Percentiles rank a stretch among this genome's conserved stretches.
Conservation (phyloP, 2,113 vertebrate species). For the Clarias magur region DNA sequence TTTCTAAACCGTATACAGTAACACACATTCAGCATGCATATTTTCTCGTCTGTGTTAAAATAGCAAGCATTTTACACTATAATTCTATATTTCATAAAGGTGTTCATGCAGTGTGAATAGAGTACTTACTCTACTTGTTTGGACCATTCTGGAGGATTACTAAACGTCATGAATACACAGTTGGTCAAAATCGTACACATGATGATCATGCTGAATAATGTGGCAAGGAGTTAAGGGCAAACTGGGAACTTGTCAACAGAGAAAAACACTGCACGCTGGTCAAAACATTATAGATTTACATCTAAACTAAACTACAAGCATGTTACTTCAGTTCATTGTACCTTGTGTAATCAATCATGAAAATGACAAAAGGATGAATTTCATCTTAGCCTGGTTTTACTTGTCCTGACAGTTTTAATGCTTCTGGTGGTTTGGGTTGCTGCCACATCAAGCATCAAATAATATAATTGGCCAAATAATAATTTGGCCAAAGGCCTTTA, state of each 20-base stretch:
- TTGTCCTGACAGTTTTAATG: conserved; percentile 4
- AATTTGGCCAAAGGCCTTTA: background rate
- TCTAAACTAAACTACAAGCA: background rate
- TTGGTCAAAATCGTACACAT: conserved; percentile 94
- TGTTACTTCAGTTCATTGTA: background rate
- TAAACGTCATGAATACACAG: conserved; percentile 93
- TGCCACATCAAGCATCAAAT: conserved; percentile 26
- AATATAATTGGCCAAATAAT: background rate
- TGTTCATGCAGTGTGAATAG: conserved; percentile 23
- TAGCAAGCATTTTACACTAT: background rate
- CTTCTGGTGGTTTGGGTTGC: conserved; percentile 11
- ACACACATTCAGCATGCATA: background rate
- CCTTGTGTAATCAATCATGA: background rate
- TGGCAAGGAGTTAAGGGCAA: conserved; percentile 64
- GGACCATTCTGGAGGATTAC: conserved; percentile 88
- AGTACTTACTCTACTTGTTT: conserved; percentile 89
- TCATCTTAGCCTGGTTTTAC: background rate
- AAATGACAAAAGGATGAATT: conserved; percentile 4
- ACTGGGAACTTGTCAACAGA: background rate
- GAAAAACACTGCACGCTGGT: background rate
- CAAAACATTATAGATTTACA: background rate
- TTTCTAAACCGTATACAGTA: background rate
- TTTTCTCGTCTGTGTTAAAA: background rate
- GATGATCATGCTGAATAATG: conserved; percentile 92
- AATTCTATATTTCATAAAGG: background rate